Evolutionary conservation across 2,888 invertebrate genomes (phyloP).

Genomic region (Habrosyne pyritoides): DNA sequence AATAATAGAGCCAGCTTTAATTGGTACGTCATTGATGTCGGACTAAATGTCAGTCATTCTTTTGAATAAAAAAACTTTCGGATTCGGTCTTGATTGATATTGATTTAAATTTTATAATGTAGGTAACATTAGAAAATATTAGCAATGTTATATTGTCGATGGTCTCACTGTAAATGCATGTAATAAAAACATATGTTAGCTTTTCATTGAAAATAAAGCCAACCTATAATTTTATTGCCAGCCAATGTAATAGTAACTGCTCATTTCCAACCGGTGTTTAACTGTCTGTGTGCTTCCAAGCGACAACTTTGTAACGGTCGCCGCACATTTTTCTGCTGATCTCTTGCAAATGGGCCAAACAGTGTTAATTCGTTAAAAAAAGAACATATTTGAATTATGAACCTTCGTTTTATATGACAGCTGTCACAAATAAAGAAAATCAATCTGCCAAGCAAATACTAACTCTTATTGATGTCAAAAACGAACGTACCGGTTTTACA

Average conservation of each 20-base stretch:
- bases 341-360: conserved; percentile 34
- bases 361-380: conserved; percentile 20
- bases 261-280: conserved; percentile 59
- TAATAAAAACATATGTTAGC: background rate
- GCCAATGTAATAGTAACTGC: conserved; percentile 44
- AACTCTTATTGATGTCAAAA: background rate
- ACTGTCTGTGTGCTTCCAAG: conserved; percentile 61
- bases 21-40: conserved; percentile 55
- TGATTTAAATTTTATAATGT: too few species aligned
- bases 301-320: conserved; percentile 59
- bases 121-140: too few species aligned
- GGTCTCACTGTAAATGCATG: background rate
- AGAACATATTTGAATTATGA: background rate
- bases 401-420: background rate
- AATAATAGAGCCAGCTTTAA: conserved; percentile 63
- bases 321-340: conserved; percentile 45
- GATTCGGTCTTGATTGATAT: background rate
- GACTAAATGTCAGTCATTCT: conserved; percentile 51
- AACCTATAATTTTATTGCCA: conserved; percentile 24
- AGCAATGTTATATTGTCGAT: too few species aligned
- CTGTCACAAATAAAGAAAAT: conserved; percentile 11
- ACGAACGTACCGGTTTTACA: conserved; percentile 15
- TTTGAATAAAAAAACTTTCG: conserved; percentile 14
- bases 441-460: background rate
- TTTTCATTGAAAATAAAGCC: background rate